Evolutionary conservation across 2,797 vertebrate species (phyloP).

Genomic region (Phyllotis vaccarum): DNA sequence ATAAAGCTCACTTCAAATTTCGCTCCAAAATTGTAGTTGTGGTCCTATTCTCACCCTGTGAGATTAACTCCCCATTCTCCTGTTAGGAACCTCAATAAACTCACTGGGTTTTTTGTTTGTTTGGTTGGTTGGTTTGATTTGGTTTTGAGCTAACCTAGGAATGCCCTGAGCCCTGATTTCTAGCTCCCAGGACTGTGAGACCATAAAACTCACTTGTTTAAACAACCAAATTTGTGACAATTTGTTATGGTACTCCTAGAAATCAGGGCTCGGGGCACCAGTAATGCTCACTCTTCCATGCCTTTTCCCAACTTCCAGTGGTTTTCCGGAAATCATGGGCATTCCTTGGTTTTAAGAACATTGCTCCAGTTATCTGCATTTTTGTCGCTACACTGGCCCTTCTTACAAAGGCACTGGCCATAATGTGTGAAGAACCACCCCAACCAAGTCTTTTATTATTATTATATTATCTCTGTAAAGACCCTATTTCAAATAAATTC

Average conservation of each 20-base stretch:
- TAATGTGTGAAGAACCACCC: neutral
- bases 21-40: neutral
- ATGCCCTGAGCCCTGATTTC: no score
- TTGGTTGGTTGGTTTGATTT: neutral
- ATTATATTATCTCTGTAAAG: neutral
- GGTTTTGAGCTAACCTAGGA: neutral
- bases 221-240: no score
- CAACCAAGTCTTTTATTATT: constrained; percentile 30
- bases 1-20: neutral
- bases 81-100: neutral
- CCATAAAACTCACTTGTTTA: no score
- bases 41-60: neutral
- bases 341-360: neutral
- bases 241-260: no score
- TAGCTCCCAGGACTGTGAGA: no score
- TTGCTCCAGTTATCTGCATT: neutral
- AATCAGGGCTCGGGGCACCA: neutral
- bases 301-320: neutral
- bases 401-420: neutral
- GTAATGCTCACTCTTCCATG: neutral
- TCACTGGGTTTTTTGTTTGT: neutral
- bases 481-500: neutral
- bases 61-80: neutral
- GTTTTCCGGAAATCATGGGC: neutral
- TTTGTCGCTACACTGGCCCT: neutral